Evolutionary conservation across 1,140 invertebrate genomes (phyloP).

Genomic region (Drosophila athabasca): DNA sequence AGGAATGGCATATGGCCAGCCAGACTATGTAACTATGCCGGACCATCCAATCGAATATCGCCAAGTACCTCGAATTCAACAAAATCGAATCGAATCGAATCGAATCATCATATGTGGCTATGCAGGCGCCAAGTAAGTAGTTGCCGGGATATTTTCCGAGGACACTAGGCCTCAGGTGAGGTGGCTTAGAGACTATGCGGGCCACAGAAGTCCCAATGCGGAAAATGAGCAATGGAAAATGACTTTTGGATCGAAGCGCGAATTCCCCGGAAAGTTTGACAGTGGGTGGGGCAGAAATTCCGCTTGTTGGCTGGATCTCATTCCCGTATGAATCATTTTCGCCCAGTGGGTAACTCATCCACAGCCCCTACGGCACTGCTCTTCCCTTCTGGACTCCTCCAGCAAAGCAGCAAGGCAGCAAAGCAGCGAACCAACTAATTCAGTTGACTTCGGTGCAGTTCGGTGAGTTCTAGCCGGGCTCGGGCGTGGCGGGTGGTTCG

Average conservation of each 20-base stretch:
- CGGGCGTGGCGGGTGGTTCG: not conserved
- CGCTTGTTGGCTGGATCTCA: conserved; percentile 34
- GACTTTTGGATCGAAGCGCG: conserved; percentile 31
- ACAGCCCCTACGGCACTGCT: not conserved
- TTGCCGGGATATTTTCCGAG: too few species aligned
- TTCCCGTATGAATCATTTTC: conserved; percentile 43
- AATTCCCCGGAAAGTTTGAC: conserved; percentile 37
- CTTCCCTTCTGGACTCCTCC: not conserved
- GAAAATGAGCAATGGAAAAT: too few species aligned
- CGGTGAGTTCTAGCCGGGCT: conserved; percentile 5
- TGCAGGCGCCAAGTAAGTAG: too few species aligned
- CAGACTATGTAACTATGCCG: too few species aligned
- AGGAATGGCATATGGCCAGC: too few species aligned
- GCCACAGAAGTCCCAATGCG: too few species aligned
- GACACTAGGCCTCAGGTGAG: too few species aligned
- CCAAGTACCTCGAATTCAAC: too few species aligned
- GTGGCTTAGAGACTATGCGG: too few species aligned
- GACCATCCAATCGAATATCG: too few species aligned
- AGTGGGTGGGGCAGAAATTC: conserved; percentile 18
- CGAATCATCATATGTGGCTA: too few species aligned
- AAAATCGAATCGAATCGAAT: too few species aligned
- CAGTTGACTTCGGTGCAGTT: conserved; percentile 48
- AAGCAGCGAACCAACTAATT: conserved; percentile 50
- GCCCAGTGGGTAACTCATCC: conserved; percentile 24
- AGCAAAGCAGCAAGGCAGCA: conserved; percentile 29